Base-by-base conservation (phyloP, 2,888 invertebrate genomes). In the Meteorus cinctellus region DNA sequence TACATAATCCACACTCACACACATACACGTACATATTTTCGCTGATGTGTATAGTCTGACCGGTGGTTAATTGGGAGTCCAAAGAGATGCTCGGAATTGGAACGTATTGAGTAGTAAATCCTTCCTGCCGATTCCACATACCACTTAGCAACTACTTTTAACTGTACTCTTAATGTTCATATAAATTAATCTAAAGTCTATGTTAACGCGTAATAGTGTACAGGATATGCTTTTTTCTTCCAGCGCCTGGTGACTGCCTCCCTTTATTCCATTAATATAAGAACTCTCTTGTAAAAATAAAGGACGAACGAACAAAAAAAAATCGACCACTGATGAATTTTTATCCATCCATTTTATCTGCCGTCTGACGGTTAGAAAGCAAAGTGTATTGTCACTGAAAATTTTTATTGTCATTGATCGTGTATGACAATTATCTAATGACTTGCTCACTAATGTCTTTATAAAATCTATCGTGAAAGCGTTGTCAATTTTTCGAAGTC, bases 91-190 rank as follows among this genome's bases (percentile, higher is more conserved):
- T 77, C 72, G 79, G 76, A 78, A 77, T 80, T 78, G 72, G 78
- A 77, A 79, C 75, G 80, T 77, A 76, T 77, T 74, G 77, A 79
- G 76, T 76, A 76, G 79, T 75, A 78, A 78, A 80, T 80, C 80
- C 81, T 81, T 81, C 82, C 81, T 80, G 81, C 80, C 81, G 79
- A 79, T 80, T 81, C 81, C 81, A 81, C 76, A 72, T 82, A 80
- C 76, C 80, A 82, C 78, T 79, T 80, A 80, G 75, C 79, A 74
- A 79, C 77, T 81, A 82, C 74, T 80, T 74, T 76, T 80, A 78
- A 79, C 72, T 75, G 72, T 75, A 77, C 69, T 72, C 71, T 72
- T 74, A 55, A 65, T 70, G 67, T 66, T 66, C 51, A 74, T 76
- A 76, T 76, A 67, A 76, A 74, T 73, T 76, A 75, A 70, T 80